Evolutionary conservation across 2,888 invertebrate species (phyloP).

Genomic region (Lampropteryx suffumata): DNA sequence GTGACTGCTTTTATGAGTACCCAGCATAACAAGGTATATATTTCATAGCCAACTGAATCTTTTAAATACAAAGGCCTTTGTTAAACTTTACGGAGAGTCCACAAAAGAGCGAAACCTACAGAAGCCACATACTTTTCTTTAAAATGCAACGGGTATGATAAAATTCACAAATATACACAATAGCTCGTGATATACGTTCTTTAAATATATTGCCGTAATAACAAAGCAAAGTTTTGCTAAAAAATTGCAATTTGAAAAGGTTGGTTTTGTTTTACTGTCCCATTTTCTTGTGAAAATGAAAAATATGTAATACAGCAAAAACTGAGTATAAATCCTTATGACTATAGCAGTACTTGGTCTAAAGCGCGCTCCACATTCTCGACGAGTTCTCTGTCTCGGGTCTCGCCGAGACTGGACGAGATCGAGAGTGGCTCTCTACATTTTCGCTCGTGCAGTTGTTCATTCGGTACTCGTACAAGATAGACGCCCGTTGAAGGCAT

Average conservation of each 20-base stretch:
- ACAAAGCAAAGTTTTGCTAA: not conserved
- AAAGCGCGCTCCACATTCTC: no score
- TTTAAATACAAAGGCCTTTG: conserved; percentile 18
- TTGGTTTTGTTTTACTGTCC: no score
- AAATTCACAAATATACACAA: conserved; percentile 19
- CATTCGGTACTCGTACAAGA: no score
- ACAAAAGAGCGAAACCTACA: conserved; percentile 16
- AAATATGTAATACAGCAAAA: no score
- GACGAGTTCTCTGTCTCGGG: no score
- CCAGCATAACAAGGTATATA: not conserved
- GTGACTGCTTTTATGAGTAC: not conserved
- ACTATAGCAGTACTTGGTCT: no score
- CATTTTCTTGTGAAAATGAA: no score
- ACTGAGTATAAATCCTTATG: no score
- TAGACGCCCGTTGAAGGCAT: no score
- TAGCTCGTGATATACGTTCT: not conserved
- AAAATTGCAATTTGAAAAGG: not conserved
- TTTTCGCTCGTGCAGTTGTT: no score
- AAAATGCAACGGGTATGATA: conserved; percentile 19
- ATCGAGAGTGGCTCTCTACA: no score
- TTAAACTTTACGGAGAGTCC: not conserved
- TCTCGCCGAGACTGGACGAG: no score
- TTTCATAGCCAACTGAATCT: conserved; percentile 8
- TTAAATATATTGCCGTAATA: not conserved
- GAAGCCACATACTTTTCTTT: conserved; percentile 12